These are phyloP conservation scores for Mobula birostris DNA, from an alignment of 2,113 vertebrate species.

Conservation along the genomic window DNA sequence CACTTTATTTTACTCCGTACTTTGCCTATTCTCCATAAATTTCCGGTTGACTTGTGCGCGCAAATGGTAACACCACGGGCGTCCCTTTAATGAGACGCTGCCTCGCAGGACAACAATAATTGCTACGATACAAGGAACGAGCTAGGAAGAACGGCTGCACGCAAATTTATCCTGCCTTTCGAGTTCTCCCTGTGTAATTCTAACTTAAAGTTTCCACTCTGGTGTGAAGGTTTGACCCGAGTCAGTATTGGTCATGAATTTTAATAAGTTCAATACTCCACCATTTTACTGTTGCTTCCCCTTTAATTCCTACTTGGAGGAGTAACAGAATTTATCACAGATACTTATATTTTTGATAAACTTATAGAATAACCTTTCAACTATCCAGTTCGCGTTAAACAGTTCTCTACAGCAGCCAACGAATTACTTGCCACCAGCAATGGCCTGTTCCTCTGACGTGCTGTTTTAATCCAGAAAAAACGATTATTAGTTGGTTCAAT, in stretches of 20 bases:
- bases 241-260: background rate
- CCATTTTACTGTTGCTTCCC: background rate
- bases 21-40: background rate
- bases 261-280: background rate
- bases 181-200: background rate
- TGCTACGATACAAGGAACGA: too few relatives aligned
- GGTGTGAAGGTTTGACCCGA: background rate
- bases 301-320: background rate
- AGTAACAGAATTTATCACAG: background rate
- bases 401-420: background rate
- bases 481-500: background rate
- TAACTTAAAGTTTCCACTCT: background rate
- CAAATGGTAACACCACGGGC: background rate
- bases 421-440: background rate
- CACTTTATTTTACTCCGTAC: background rate
- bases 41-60: slow-evolving; percentile 15
- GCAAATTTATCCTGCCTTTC: background rate
- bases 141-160: background rate
- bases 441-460: background rate
- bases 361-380: background rate
- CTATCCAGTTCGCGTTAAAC: background rate
- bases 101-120: background rate
- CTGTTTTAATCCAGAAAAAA: slow-evolving; percentile 18
- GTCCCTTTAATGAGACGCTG: background rate
- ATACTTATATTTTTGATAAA: background rate